A percentile compares a stretch with the other conserved stretches of the same genome.
These are phyloP conservation scores for Lutraria lutraria DNA, from an alignment of 2,888 invertebrate species.

Conservation along the genomic window DNA sequence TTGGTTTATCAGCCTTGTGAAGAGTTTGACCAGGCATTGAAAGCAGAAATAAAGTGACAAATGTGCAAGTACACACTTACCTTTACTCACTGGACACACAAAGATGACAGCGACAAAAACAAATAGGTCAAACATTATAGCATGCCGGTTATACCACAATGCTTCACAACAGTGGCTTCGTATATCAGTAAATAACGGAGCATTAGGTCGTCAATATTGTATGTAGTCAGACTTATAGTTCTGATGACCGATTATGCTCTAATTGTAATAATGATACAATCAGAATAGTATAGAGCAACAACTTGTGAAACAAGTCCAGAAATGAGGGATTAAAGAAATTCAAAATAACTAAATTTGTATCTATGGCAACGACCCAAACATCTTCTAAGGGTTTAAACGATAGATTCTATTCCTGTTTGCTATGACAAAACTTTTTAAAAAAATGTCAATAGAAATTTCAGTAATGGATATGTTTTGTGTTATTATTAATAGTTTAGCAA, in stretches of 20 bases:
- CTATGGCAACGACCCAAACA: no score
- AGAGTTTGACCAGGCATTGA: slow-evolving; percentile 11
- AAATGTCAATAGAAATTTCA: no score
- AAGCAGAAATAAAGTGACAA: slow-evolving; percentile 24
- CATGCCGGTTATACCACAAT: slow-evolving; percentile 58
- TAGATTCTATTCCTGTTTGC: no score
- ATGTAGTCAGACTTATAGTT: background rate
- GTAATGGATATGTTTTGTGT: no score
- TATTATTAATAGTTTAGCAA: no score
- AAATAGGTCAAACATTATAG: slow-evolving; percentile 64
- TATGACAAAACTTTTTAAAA: no score
- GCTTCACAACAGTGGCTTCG: slow-evolving; percentile 38
- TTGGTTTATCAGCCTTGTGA: background rate
- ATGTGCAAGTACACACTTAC: slow-evolving; percentile 63
- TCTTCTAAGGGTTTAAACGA: no score
- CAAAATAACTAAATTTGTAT: no score
- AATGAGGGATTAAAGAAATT: no score
- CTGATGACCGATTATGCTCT: slow-evolving; percentile 12
- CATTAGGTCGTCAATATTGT: slow-evolving; percentile 10
- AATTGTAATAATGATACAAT: background rate
- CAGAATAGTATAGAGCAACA: background rate
- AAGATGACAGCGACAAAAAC: slow-evolving; percentile 68
- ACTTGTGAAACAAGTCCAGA: no score
- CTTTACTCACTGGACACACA: slow-evolving; percentile 73
- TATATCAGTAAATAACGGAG: background rate